Base-by-base conservation (phyloP, 2,113 vertebrate species). In the Gavialis gangeticus region DNA sequence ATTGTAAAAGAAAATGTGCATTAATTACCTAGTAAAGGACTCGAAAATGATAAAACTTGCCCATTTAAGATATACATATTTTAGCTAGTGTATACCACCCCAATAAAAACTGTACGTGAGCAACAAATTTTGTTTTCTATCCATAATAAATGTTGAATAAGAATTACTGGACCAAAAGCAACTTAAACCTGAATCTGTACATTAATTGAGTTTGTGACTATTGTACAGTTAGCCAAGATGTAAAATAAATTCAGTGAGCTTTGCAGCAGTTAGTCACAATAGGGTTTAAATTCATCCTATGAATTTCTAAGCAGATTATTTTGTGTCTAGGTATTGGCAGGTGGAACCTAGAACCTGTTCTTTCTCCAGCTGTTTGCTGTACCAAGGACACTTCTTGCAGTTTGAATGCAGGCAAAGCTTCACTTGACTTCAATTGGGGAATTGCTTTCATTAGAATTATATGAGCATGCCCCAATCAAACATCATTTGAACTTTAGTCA, bases 181-280 rank as follows among this genome's bases (percentile, higher is more conserved):
- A 82, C 2, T 17, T 67, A 0, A 58, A 67, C 21, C 8, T 10
- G 55, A 64, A 15, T 55, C 63, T 19, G 83, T 46, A 28, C 4
- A 27, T 46, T 46, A 46, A 46, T 46, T 46, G 46, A 46, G 46
- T 46, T 46, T 46, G 46, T 46, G 46, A 46, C 46, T 46, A 37
- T 73, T 46, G 25, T 2, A 5, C 0, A 0, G 18, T 75, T 84
- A 87, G n/a, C 80, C 79, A 5, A 0, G 0, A n/a, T 37, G 17
- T 63, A 64, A 89, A 27, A 24, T 89, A 13, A 30, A 46, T 19
- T 16, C 25, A 3, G 19, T 34, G 46, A 57, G 2, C 28, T 46
- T 85, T 30, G 46, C 25, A 79, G 57, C 15, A 77, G 55, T 5
- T 88, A 28, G 46, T 69, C n/a, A 10, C 58, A 75, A 27, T 76